Percentiles rank a stretch among this genome's conserved stretches.
Evolutionary conservation across 2,888 invertebrate genomes (phyloP).

Genomic region (Pachliopta kotzebuea): DNA sequence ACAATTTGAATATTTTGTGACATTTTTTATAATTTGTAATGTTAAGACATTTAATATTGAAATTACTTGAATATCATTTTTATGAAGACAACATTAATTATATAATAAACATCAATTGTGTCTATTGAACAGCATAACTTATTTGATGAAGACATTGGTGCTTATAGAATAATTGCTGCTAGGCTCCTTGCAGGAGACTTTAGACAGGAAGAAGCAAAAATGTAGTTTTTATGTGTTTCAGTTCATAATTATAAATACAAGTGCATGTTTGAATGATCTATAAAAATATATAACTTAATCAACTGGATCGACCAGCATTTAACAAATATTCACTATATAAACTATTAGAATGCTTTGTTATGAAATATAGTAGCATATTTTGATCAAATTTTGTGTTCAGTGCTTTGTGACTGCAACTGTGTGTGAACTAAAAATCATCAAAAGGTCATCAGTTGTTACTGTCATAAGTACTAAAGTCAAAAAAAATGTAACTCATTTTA

Average conservation of each 20-base stretch:
- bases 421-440: slow-evolving; percentile 56
- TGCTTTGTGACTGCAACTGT: slow-evolving; percentile 60
- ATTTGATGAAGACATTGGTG: slow-evolving; percentile 41
- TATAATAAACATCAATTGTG: not conserved
- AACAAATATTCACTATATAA: slow-evolving; percentile 71
- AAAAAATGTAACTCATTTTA: slow-evolving; percentile 78
- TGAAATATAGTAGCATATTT: slow-evolving; percentile 74
- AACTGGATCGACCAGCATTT: slow-evolving; percentile 76
- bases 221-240: slow-evolving; percentile 10
- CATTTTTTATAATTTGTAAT: slow-evolving; percentile 27
- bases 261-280: slow-evolving; percentile 66
- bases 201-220: slow-evolving; percentile 9
- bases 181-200: not conserved
- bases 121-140: slow-evolving; percentile 16
- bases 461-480: slow-evolving; percentile 66
- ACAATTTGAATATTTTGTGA: slow-evolving; percentile 27
- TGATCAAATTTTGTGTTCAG: slow-evolving; percentile 73
- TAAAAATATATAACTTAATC: slow-evolving; percentile 42
- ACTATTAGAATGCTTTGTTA: slow-evolving; percentile 74
- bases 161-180: slow-evolving; percentile 41
- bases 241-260: slow-evolving; percentile 38
- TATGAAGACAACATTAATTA: slow-evolving; percentile 1
- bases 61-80: slow-evolving; percentile 23
- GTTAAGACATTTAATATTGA: slow-evolving; percentile 18
- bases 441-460: slow-evolving; percentile 61